Conservation (phyloP, 35 echinoderm and acorn worm species). For the Diadema setosum region DNA sequence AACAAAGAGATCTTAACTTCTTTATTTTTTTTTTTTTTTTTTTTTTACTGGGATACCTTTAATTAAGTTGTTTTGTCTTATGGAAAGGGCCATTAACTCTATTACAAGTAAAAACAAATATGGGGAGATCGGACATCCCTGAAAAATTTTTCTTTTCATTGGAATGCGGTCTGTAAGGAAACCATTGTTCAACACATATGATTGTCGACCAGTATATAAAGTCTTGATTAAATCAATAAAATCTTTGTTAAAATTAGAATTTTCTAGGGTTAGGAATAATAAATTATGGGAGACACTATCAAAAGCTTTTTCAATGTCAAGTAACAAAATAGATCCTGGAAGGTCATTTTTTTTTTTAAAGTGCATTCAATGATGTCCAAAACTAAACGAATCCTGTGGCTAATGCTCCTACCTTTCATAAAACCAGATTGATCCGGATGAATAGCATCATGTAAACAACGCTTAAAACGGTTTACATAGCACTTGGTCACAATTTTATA, state of each 20-base stretch:
- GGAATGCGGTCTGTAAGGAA: background rate
- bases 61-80: background rate
- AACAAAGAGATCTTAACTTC: constrained; percentile 5
- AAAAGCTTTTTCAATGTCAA: too few relatives aligned
- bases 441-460: background rate
- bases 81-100: background rate
- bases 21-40: background rate
- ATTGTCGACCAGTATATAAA: too few relatives aligned
- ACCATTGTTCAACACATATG: constrained; percentile 19
- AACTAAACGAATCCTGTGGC: background rate
- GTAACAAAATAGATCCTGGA: too few relatives aligned
- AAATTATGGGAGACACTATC: too few relatives aligned
- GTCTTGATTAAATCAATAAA: too few relatives aligned
- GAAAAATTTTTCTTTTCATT: background rate
- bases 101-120: constrained; percentile 3
- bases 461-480: too few relatives aligned
- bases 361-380: background rate
- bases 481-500: too few relatives aligned
- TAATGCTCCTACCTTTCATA: constrained; percentile 9
- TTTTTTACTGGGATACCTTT: background rate
- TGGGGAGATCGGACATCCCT: background rate
- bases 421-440: background rate
- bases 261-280: too few relatives aligned
- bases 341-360: background rate
- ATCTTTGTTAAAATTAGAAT: too few relatives aligned